phyloP scores from a whole-genome alignment of 2,797 vertebrate species.

The Tachyglossus aculeatus region DNA sequence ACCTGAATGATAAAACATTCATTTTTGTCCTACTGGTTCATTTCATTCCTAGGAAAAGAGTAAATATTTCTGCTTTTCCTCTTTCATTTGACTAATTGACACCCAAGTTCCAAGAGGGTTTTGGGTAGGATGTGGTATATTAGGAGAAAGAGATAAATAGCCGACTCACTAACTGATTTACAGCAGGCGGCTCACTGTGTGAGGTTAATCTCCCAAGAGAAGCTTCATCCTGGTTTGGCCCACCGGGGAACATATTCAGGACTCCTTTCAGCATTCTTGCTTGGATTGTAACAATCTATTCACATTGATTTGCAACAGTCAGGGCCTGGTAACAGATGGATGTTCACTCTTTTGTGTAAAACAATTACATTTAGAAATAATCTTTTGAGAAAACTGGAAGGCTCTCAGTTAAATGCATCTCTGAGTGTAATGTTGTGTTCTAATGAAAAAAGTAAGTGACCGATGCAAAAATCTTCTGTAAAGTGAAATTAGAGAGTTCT shows the following conservation, averaged over 20 bases:
- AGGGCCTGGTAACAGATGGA: slow-evolving; percentile 39
- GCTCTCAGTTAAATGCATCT: slow-evolving; percentile 34
- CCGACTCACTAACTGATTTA: slow-evolving; percentile 54
- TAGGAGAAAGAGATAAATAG: slow-evolving; percentile 32
- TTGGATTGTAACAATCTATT: slow-evolving; percentile 46
- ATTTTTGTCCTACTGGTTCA: too few species aligned
- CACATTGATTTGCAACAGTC: slow-evolving; percentile 52
- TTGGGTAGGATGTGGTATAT: slow-evolving; percentile 18
- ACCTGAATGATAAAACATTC: too few species aligned
- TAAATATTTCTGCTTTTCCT: neutral
- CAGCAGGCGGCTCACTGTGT: slow-evolving; percentile 24
- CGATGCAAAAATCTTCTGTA: slow-evolving; percentile 10
- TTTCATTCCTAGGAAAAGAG: too few species aligned
- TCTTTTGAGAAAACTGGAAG: slow-evolving; percentile 52
- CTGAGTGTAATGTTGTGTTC: slow-evolving; percentile 34
- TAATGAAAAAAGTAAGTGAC: slow-evolving; percentile 55
- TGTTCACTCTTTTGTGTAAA: slow-evolving; percentile 50
- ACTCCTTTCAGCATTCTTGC: slow-evolving; percentile 41
- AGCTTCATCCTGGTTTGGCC: slow-evolving; percentile 56
- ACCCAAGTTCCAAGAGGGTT: slow-evolving; percentile 13
- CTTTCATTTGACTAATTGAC: slow-evolving; percentile 24
- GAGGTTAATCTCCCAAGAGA: slow-evolving; percentile 58
- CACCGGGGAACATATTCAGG: slow-evolving; percentile 30
- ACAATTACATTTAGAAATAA: slow-evolving; percentile 56
- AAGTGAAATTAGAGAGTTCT: slow-evolving; percentile 44